Percentiles rank a stretch among this genome's conserved stretches.
These are phyloP conservation scores for Percopsis transmontana DNA, from an alignment of 2,113 vertebrate species.

Conservation along the genomic window DNA sequence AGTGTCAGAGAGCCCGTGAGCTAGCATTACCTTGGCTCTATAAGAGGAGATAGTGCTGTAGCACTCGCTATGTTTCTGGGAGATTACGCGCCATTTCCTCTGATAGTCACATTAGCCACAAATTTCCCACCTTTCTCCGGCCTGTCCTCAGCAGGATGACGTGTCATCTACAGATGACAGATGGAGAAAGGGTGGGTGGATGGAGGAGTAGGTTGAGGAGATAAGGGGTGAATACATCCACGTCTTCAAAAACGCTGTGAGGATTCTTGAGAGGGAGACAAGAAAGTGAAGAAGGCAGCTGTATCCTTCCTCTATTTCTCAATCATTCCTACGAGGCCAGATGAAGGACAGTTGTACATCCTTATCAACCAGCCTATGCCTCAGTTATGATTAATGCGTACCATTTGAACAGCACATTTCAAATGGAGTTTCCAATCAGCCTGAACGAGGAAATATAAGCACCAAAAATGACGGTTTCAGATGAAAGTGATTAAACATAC, in stretches of 20 bases:
- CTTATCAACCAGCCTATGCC: conserved; percentile 13
- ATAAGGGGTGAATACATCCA: conserved; percentile 56
- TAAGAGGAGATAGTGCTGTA: conserved; percentile 36
- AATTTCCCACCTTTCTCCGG: conserved; percentile 51
- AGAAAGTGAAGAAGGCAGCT: conserved; percentile 30
- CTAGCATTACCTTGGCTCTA: conserved; percentile 23
- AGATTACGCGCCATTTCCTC: conserved; percentile 53
- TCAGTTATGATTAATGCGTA: conserved; percentile 3
- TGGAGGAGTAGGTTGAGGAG: conserved; percentile 34
- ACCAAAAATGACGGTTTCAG: conserved; percentile 38
- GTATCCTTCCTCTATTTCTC: neutral
- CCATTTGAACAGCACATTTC: conserved; percentile 27
- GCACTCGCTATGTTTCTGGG: conserved; percentile 17
- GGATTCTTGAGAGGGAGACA: conserved; percentile 26
- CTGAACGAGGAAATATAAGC: conserved; percentile 28
- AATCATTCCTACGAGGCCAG: neutral
- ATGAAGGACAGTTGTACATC: too few relatives aligned
- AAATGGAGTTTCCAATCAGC: conserved; percentile 31
- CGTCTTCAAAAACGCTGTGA: conserved; percentile 34
- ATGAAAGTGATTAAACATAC: conserved; percentile 48
- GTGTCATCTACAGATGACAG: conserved; percentile 38
- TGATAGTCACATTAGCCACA: conserved; percentile 48
- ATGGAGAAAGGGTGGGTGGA: conserved; percentile 31
- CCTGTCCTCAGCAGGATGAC: conserved; percentile 53
- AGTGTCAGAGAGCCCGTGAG: conserved; percentile 40